These are phyloP conservation scores for Australoheros facetus DNA, from an alignment of 2,797 vertebrate genomes.

Conservation along the genomic window DNA sequence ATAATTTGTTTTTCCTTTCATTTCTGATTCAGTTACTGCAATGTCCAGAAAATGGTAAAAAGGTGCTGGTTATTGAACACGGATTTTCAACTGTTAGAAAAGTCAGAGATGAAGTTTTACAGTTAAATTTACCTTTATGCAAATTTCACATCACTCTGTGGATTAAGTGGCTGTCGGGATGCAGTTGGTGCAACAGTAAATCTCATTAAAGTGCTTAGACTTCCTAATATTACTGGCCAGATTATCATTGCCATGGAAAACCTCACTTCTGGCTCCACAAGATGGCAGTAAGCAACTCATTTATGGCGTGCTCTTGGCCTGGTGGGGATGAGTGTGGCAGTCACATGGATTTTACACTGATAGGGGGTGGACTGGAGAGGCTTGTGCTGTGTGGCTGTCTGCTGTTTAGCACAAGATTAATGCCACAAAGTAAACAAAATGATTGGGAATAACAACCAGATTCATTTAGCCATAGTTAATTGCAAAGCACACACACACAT, in stretches of 20 bases:
- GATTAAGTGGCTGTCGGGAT: constrained; percentile 48
- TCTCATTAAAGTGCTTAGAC: constrained; percentile 7
- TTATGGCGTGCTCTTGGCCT: constrained; percentile 42
- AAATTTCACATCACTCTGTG: constrained; percentile 41
- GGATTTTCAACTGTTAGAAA: constrained; percentile 38
- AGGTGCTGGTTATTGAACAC: constrained; percentile 4
- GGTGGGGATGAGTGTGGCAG: constrained; percentile 62
- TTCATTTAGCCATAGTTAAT: background rate
- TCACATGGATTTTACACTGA: constrained; percentile 78
- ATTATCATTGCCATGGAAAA: constrained; percentile 14
- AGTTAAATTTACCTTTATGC: constrained; percentile 26
- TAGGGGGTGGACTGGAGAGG: constrained; percentile 53
- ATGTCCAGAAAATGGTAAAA: constrained; percentile 31
- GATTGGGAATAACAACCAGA: background rate
- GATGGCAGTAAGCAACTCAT: constrained; percentile 78
- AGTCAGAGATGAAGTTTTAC: constrained; percentile 29
- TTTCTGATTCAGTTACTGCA: constrained; percentile 50
- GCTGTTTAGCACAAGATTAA: constrained; percentile 48
- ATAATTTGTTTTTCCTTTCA: constrained; percentile 70
- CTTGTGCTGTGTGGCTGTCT: constrained; percentile 39
- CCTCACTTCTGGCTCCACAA: constrained; percentile 62
- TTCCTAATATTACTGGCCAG: constrained; percentile 8
- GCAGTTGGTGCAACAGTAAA: constrained; percentile 44
- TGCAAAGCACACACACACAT: background rate
- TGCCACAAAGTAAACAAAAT: constrained; percentile 26